Evolutionary conservation across 2,113 vertebrate species (phyloP).

Genomic region (Lampris megalopsis): DNA sequence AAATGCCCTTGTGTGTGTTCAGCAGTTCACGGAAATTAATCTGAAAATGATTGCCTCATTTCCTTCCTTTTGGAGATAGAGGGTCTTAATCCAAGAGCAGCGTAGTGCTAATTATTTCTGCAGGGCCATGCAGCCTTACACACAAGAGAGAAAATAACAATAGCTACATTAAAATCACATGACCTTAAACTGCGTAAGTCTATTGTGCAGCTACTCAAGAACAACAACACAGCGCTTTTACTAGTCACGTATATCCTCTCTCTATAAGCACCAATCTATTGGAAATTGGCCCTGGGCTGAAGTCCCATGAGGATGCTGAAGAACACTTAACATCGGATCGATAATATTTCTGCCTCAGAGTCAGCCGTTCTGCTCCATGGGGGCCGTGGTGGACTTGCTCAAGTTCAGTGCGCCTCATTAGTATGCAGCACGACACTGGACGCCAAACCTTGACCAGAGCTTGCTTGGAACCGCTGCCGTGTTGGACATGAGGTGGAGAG

Average conservation of each 20-base stretch:
- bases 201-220: slow-evolving; percentile 48
- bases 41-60: slow-evolving; percentile 16
- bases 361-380: slow-evolving; percentile 44
- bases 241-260: slow-evolving; percentile 36
- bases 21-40: too few species aligned
- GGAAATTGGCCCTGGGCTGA: slow-evolving; percentile 35
- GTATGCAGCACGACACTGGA: slow-evolving; percentile 51
- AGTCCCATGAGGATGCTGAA: slow-evolving; percentile 65
- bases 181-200: slow-evolving; percentile 44
- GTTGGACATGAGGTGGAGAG: neutral
- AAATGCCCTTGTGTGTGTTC: too few species aligned
- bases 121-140: slow-evolving; percentile 30
- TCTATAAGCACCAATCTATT: slow-evolving; percentile 20
- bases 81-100: slow-evolving; percentile 40
- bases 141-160: neutral
- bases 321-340: slow-evolving; percentile 69
- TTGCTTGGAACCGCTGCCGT: slow-evolving; percentile 20
- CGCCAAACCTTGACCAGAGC: neutral
- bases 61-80: slow-evolving; percentile 18
- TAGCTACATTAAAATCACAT: slow-evolving; percentile 44
- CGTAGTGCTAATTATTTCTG: slow-evolving; percentile 29
- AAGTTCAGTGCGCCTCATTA: slow-evolving; percentile 57
- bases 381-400: slow-evolving; percentile 45
- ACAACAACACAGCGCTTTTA: slow-evolving; percentile 50
- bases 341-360: slow-evolving; percentile 64